These are phyloP conservation scores for Sarotherodon lohbergeri DNA, from an alignment of 2,113 vertebrate species.

Conservation along the genomic window DNA sequence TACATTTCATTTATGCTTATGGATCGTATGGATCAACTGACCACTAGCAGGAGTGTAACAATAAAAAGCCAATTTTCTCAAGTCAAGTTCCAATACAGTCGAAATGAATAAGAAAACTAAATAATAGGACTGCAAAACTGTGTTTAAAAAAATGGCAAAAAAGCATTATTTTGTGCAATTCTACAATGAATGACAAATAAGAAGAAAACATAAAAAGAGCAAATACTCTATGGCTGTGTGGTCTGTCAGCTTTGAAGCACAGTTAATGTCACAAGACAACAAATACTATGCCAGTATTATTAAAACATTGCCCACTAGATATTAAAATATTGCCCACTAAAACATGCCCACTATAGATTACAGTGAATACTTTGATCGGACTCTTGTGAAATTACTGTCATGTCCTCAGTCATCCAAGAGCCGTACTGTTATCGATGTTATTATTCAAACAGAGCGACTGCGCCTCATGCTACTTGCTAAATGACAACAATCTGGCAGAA, in stretches of 20 bases:
- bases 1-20: not conserved
- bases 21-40: accelerated
- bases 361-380: not conserved
- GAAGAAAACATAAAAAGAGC: not conserved
- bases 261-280: not conserved
- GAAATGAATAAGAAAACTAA: not conserved
- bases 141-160: not conserved
- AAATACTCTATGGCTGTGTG: not conserved
- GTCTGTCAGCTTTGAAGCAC: not conserved
- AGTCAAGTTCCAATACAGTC: not conserved
- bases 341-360: not conserved
- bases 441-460: not conserved
- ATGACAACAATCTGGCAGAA: not conserved
- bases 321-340: not conserved
- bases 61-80: not conserved
- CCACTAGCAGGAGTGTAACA: not conserved
- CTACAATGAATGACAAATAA: not conserved
- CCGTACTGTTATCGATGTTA: not conserved
- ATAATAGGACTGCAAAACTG: not conserved
- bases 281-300: not conserved
- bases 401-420: not conserved
- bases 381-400: not conserved
- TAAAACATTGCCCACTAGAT: not conserved
- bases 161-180: not conserved
- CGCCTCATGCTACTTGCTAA: not conserved